These are phyloP conservation scores for Drosophila novamexicana DNA, from an alignment of 1,140 invertebrate genomes.

Conservation along the genomic window DNA sequence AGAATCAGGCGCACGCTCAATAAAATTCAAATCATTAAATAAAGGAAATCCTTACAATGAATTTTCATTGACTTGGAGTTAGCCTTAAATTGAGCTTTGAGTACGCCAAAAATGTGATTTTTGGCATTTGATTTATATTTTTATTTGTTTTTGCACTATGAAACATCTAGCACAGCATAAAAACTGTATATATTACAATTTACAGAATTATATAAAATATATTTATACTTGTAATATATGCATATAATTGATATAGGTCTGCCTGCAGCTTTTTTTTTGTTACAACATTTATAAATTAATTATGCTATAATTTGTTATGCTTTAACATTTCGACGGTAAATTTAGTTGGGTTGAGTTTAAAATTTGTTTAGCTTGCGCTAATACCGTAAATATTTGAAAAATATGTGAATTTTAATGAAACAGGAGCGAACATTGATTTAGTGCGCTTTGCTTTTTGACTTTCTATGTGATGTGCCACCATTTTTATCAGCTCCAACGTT, in stretches of 20 bases:
- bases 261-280: conserved; percentile 45
- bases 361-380: conserved; percentile 45
- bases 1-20: conserved; percentile 16
- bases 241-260: conserved; percentile 70
- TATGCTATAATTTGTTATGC: conserved; percentile 35
- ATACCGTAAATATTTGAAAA: conserved; percentile 54
- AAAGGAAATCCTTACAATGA: conserved; percentile 9
- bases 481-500: conserved; percentile 67
- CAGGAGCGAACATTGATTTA: conserved; percentile 28
- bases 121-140: conserved; percentile 52
- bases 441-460: conserved; percentile 75
- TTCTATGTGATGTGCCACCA: conserved; percentile 71
- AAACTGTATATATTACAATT: conserved; percentile 70
- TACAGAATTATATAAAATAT: conserved; percentile 77
- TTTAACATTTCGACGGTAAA: conserved; percentile 68
- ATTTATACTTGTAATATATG: conserved; percentile 57
- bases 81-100: conserved; percentile 66
- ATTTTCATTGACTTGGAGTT: conserved; percentile 39
- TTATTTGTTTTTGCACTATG: conserved; percentile 27
- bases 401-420: conserved; percentile 53
- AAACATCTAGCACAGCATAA: conserved; percentile 60
- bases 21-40: conserved; percentile 37
- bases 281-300: conserved; percentile 64
- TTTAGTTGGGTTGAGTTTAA: conserved; percentile 74
- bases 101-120: conserved; percentile 44